Conservation (phyloP, 2,113 vertebrate genomes). For the Gymnorhina tibicen region DNA sequence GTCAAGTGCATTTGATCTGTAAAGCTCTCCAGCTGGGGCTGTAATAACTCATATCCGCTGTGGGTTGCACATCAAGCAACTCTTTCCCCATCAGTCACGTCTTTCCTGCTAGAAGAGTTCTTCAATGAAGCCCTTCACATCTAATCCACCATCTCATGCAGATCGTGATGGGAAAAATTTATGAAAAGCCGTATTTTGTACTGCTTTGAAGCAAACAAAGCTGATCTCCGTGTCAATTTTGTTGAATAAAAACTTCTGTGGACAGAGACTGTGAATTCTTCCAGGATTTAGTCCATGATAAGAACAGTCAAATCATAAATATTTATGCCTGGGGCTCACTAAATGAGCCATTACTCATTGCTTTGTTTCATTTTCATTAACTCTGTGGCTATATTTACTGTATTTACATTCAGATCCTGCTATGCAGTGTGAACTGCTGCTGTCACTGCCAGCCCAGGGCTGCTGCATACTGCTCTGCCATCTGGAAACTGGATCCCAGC, state of each 20-base stretch:
- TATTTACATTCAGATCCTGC: not conserved
- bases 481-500: not conserved
- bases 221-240: not conserved
- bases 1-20: conserved; percentile 32
- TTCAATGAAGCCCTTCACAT: not conserved
- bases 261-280: not conserved
- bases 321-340: not conserved
- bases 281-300: not conserved
- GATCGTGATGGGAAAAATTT: not conserved
- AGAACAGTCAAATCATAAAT: conserved; percentile 27
- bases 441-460: not conserved
- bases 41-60: conserved; percentile 61
- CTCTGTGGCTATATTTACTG: not conserved
- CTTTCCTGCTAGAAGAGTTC: not conserved
- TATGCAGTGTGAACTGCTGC: not conserved
- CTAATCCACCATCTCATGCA: not conserved
- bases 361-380: not conserved
- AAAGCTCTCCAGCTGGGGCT: conserved; percentile 54
- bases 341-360: not conserved
- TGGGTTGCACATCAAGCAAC: conserved; percentile 50
- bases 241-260: not conserved
- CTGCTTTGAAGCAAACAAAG: conserved; percentile 5
- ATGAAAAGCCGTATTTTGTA: conserved; percentile 18
- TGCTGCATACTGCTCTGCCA: not conserved
- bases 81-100: conserved; percentile 29